Conservation (phyloP, 2,113 vertebrate species). For the Onychorhynchus coronatus region DNA sequence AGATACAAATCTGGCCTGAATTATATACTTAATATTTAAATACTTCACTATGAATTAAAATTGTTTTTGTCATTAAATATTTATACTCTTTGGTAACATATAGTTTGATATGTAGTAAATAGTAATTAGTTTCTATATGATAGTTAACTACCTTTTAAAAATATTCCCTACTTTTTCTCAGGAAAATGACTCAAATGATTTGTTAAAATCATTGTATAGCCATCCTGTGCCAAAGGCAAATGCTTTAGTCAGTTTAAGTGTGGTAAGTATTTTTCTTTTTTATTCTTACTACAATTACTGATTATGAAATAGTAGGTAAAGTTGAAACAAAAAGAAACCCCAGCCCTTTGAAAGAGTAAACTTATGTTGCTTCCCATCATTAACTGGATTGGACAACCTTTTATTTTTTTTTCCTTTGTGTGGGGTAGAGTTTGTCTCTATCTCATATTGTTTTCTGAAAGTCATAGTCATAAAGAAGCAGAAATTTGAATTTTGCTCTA, state of each 20-base stretch:
- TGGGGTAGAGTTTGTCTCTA: background rate
- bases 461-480: background rate
- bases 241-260: constrained; percentile 88
- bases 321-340: background rate
- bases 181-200: constrained; percentile 93
- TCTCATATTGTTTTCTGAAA: background rate
- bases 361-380: background rate
- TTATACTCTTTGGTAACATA: background rate
- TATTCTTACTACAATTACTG: background rate
- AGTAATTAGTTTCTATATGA: background rate
- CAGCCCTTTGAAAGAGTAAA: background rate
- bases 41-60: background rate
- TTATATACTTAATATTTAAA: background rate
- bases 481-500: background rate
- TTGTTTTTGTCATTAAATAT: background rate
- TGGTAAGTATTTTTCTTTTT: constrained; percentile 81
- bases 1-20: background rate
- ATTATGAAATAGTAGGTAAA: background rate
- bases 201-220: constrained; percentile 87
- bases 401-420: background rate
- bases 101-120: background rate
- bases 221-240: constrained; percentile 92
- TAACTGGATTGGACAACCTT: background rate
- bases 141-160: constrained; percentile 20
- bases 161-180: constrained; percentile 65